phyloP scores from a whole-genome alignment of 1,140 invertebrate genomes.

The Halesus radiatus region DNA sequence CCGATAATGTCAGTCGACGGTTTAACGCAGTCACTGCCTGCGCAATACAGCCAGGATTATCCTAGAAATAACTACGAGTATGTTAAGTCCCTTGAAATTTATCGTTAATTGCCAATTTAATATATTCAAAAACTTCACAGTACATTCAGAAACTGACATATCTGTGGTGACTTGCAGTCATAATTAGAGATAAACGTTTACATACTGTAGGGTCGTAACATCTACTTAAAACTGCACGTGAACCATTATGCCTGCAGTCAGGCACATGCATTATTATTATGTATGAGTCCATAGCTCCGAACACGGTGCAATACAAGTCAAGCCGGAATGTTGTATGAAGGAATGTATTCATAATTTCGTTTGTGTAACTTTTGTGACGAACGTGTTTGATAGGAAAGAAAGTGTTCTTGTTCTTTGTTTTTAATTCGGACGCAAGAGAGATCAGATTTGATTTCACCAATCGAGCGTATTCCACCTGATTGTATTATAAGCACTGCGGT shows the following conservation, averaged over 20 bases:
- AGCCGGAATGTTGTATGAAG: background rate
- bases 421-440: conserved; percentile 10
- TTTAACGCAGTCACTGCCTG: too few relatives aligned
- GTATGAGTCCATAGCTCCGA: background rate
- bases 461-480: conserved; percentile 9
- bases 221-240: background rate
- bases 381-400: conserved; percentile 15
- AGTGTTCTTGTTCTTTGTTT: conserved; percentile 4
- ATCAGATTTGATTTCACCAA: conserved; percentile 26
- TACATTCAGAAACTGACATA: too few relatives aligned
- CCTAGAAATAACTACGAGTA: too few relatives aligned
- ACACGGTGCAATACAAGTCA: background rate
- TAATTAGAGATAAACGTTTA: too few relatives aligned
- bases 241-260: background rate
- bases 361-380: conserved; percentile 20
- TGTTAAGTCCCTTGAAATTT: too few relatives aligned
- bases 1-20: too few relatives aligned
- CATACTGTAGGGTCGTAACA: too few relatives aligned
- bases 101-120: too few relatives aligned
- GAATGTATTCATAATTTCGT: conserved; percentile 13
- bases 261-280: too few relatives aligned
- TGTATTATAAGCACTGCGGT: background rate
- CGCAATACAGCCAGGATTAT: too few relatives aligned
- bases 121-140: too few relatives aligned
- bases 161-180: too few relatives aligned